Evolutionary conservation across 2,888 invertebrate genomes (phyloP).

Genomic region (Tenthredo distinguenda): DNA sequence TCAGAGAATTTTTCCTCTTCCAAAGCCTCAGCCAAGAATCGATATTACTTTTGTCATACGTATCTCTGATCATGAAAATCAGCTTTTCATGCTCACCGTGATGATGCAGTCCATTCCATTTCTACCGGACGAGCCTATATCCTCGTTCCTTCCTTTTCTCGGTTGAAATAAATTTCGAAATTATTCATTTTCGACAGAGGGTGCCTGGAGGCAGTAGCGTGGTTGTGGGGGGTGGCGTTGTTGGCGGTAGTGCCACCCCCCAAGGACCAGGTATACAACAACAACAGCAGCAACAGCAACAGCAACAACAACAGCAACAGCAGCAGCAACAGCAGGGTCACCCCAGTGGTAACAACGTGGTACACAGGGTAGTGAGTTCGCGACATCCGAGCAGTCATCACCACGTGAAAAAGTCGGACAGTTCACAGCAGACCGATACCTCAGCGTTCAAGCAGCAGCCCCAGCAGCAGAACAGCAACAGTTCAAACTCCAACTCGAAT

Average conservation of each 20-base stretch:
- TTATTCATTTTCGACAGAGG: slow-evolving; percentile 63
- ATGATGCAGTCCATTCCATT: no score
- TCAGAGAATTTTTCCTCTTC: no score
- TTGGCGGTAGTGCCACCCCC: slow-evolving; percentile 74
- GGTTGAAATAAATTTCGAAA: not conserved
- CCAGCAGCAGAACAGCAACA: slow-evolving; percentile 64
- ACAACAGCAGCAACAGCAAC: slow-evolving; percentile 60
- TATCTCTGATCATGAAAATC: no score
- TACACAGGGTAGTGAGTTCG: slow-evolving; percentile 75
- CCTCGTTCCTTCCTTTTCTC: not conserved
- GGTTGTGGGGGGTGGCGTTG: slow-evolving; percentile 76
- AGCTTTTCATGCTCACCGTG: no score
- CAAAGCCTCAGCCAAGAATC: no score
- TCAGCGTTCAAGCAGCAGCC: slow-evolving; percentile 77
- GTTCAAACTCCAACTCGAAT: slow-evolving; percentile 72
- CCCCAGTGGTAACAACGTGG: slow-evolving; percentile 66
- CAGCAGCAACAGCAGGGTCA: slow-evolving; percentile 65
- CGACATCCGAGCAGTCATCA: slow-evolving; percentile 71
- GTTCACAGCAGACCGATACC: slow-evolving; percentile 80
- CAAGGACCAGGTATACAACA: slow-evolving; percentile 66
- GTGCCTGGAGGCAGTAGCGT: slow-evolving; percentile 74
- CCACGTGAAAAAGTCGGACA: slow-evolving; percentile 79
- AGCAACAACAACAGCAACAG: slow-evolving; percentile 54
- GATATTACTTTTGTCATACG: no score
- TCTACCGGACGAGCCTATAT: not conserved